Evolutionary conservation across 2,113 vertebrate genomes (phyloP), one percentile per base, ranked within the genome.

Genomic region (Urocolius indicus): DNA sequence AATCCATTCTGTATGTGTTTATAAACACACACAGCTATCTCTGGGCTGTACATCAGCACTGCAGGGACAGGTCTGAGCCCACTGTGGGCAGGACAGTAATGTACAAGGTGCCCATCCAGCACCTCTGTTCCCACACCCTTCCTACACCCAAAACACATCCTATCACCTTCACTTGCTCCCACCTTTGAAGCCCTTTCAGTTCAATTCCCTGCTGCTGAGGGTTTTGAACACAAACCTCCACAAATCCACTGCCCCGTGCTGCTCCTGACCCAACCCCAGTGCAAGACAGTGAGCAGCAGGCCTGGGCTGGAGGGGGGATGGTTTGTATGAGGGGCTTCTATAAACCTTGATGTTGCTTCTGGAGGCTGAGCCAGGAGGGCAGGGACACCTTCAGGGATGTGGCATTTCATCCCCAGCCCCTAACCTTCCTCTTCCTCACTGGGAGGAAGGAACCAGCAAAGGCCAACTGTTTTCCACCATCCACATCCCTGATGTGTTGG

Each of bases 81-180:
- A 4, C 13, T 7, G n/a, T 0, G 1, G n/a, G 69, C n/a, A 48
- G 63, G 63, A 59, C 0, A 3, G 48, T 18, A 45, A 9, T 9
- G 11, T 9, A 5, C 2, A 14, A 26, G 30, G 21, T 10, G 11
- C 30, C 13, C 36, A 22, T 23, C 0, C 0, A 16, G 32, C 45
- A 73, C 21, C 61, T 57, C 66, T 2, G 4, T 20, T 43, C 19
- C 63, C 1, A 0, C 8, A 17, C 11, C 4, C 10, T 15, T 22
- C 51, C n/a, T 8, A 6, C 27, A 21, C 3, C 23, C 32, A 36
- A 1, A 3, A 2, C 3, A 15, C 19, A 26, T 13, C 52, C 74
- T 6, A 0, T 14, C 10, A 1, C 19, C 17, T 11, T 38, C 0
- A 1, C 38, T 48, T 22, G 5, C n/a, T 66, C 19, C 24, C 16